A percentile compares a stretch with the other conserved stretches of the same genome.
Conservation (phyloP, 2,888 invertebrate genomes). For the Dolomedes plantarius region DNA sequence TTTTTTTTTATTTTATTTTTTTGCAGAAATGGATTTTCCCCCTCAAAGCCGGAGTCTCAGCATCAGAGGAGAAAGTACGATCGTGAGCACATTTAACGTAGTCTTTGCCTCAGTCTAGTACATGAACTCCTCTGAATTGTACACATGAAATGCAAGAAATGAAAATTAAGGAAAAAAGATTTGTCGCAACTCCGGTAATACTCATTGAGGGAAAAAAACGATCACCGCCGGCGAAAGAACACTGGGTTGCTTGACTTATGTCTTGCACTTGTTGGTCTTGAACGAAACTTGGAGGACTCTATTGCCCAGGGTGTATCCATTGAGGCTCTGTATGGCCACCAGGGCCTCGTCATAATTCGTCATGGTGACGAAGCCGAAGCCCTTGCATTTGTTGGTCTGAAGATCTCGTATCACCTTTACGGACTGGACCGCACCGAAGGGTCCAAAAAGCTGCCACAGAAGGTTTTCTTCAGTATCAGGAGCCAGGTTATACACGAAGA, state of each 20-base stretch:
- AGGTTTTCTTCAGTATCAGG: constrained; percentile 94
- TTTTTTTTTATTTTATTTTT: constrained; percentile 19
- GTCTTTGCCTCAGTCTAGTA: constrained; percentile 33
- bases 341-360: constrained; percentile 98
- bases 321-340: constrained; percentile 95
- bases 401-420: constrained; percentile 97
- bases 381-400: constrained; percentile 97
- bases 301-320: constrained; percentile 96
- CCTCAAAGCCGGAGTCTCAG: constrained; percentile 39
- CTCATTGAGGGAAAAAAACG: constrained; percentile 54
- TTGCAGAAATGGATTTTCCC: constrained; percentile 49
- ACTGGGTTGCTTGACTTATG: constrained; percentile 54
- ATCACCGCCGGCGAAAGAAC: constrained; percentile 51
- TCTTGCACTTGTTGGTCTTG: constrained; percentile 82
- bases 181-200: constrained; percentile 22
- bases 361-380: constrained; percentile 99
- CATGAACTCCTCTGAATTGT: constrained; percentile 21
- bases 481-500: constrained; percentile 94
- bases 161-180: constrained; percentile 14
- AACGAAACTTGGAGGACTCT: constrained; percentile 97
- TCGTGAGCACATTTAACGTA: constrained; percentile 12
- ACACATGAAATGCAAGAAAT: constrained; percentile 24
- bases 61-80: constrained; percentile 42
- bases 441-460: constrained; percentile 96
- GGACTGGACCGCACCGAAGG: constrained; percentile 97